A percentile compares a stretch with the other conserved stretches of the same genome.
phyloP scores from a whole-genome alignment of 2,888 invertebrate species.

The Pristionchus fissidentatus region DNA sequence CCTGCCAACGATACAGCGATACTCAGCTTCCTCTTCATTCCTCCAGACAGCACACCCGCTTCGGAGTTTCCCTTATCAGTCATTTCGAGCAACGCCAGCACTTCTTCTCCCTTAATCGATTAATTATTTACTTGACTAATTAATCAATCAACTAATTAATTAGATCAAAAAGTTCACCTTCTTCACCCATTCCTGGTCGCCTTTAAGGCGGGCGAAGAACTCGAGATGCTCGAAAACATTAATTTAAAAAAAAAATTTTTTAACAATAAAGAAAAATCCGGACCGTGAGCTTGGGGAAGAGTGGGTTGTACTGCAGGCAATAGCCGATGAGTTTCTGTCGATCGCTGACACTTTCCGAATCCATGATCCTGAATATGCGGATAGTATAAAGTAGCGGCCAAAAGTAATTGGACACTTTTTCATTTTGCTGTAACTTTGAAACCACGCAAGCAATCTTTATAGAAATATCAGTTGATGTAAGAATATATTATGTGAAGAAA shows the following conservation, averaged over 20 bases:
- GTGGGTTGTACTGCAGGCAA: conserved; percentile 9
- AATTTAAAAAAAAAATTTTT: not conserved
- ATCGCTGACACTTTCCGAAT: not conserved
- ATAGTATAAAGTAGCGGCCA: too few relatives aligned
- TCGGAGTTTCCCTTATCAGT: not conserved
- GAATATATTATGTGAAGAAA: too few relatives aligned
- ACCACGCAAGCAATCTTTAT: too few relatives aligned
- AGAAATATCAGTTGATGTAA: too few relatives aligned
- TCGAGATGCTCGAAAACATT: conserved; percentile 69
- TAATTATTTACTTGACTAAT: too few relatives aligned
- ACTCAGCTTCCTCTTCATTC: conserved; percentile 72
- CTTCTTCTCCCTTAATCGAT: conserved; percentile 12
- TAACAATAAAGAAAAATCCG: not conserved
- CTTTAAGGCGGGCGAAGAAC: conserved; percentile 68
- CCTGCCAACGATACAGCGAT: conserved; percentile 53
- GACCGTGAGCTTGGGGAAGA: conserved; percentile 21
- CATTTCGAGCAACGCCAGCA: not conserved
- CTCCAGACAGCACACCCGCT: conserved; percentile 62
- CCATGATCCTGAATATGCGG: not conserved
- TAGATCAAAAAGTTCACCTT: conserved; percentile 55
- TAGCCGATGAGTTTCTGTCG: not conserved
- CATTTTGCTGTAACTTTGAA: too few relatives aligned
- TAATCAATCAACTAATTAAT: too few relatives aligned
- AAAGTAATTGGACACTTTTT: too few relatives aligned
- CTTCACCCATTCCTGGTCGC: conserved; percentile 52